Evolutionary conservation across 2,797 vertebrate genomes (phyloP).

Genomic region (Syndactyla subalaris): DNA sequence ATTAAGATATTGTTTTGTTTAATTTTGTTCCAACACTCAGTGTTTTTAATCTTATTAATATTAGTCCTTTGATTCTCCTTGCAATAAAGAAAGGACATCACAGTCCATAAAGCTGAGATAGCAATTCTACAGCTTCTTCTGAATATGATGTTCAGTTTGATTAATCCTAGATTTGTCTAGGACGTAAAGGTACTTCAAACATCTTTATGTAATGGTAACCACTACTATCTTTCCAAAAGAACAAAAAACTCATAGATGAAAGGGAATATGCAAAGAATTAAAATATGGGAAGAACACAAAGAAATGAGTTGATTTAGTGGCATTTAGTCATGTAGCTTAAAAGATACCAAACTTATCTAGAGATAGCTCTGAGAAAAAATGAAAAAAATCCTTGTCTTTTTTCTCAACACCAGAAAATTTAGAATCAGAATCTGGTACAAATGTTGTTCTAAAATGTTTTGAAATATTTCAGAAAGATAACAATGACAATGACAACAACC

Average conservation of each 20-base stretch:
- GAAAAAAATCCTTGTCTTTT: background rate
- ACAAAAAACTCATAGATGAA: background rate
- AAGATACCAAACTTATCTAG: background rate
- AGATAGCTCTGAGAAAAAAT: background rate
- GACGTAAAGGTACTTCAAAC: background rate
- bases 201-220: accelerated
- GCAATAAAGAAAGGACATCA: background rate
- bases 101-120: background rate
- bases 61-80: background rate
- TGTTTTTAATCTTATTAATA: background rate
- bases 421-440: background rate
- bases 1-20: background rate
- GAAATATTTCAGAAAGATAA: background rate
- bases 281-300: background rate
- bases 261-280: background rate
- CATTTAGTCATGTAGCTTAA: background rate
- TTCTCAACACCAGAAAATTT: background rate
- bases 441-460: background rate
- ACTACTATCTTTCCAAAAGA: background rate
- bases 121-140: background rate
- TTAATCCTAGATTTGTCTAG: background rate
- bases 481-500: background rate
- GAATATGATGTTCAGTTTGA: background rate
- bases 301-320: accelerated
- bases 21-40: background rate